Evolutionary conservation across 2,113 vertebrate species (phyloP), one percentile per base, ranked within the genome.

Genomic region (Pipa parva): DNA sequence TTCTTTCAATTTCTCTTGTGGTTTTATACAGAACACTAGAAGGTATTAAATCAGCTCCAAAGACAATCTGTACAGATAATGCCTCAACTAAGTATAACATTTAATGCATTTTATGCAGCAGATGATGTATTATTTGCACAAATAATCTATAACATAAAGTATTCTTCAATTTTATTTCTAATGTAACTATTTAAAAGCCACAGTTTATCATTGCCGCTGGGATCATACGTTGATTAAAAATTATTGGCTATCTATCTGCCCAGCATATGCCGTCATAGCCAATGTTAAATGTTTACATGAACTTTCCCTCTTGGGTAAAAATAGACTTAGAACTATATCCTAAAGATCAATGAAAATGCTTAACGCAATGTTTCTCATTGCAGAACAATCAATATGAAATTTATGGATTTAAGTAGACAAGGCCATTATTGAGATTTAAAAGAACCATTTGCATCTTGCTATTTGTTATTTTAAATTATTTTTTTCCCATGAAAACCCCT

Each of bases 231-330:
- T 70, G 66, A 70, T 70, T 70, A 70, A 70, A 70, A 70, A 61
- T 70, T 70, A 70, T 70, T 61, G 66, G 66, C 49, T 70, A 70
- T 70, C 57, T 70, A 70, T 70, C 66, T 70, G 48, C 9, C 42
- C 7, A 49, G 36, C 57, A 61, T 48, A 58, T 70, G 58, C 58
- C 66, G 61, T 70, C 66, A 70, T 70, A 70, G 61, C 66, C 59
- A 61, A 49, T 61, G 57, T 61, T 70, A 70, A 70, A 70, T 49
- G 57, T 70, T 70, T 70, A 61, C 66, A 54, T 45, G 57, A 70
- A 70, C 66, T 51, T 61, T 61, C 33, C 65, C 66, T 70, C 58
- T 50, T 50, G 66, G 66, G 66, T 70, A 70, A 70, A 61, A 61
- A 61, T 70, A 61, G 31, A 69, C 57, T 69, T 69, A 37, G 58